Percentiles rank a stretch among this genome's conserved stretches.
phyloP scores from a whole-genome alignment of 2,888 invertebrate species.

The Ditylenchus weischeri region DNA sequence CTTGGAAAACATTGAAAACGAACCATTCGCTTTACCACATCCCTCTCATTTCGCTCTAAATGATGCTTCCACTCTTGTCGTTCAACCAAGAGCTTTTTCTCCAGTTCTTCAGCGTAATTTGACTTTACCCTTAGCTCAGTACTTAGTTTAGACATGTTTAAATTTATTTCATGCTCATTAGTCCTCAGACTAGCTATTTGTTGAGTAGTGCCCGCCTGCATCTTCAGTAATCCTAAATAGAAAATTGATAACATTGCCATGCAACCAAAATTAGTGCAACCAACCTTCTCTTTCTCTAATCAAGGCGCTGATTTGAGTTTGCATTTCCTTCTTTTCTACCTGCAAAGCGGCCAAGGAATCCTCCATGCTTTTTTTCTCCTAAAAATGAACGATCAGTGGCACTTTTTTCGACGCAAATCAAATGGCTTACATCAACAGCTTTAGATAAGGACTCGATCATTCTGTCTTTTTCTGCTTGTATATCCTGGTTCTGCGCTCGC shows the following conservation, averaged over 20 bases:
- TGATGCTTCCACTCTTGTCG: background rate
- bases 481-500: background rate
- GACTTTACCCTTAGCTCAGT: background rate
- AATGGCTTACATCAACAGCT: too few relatives aligned
- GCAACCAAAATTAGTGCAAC: background rate
- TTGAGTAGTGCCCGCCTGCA: background rate
- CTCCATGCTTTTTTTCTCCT: background rate
- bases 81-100: background rate
- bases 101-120: background rate
- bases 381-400: background rate
- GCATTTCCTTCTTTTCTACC: background rate
- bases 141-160: background rate
- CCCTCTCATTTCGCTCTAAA: background rate
- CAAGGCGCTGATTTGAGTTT: background rate
- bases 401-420: too few relatives aligned
- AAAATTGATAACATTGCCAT: background rate
- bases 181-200: background rate
- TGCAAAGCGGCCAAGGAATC: background rate
- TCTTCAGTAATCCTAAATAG: background rate
- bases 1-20: background rate
- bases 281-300: conserved; percentile 6
- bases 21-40: background rate
- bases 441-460: background rate
- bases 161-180: background rate
- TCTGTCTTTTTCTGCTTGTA: background rate